Conservation (phyloP, 2,113 vertebrate species). For the Silurus glanis region DNA sequence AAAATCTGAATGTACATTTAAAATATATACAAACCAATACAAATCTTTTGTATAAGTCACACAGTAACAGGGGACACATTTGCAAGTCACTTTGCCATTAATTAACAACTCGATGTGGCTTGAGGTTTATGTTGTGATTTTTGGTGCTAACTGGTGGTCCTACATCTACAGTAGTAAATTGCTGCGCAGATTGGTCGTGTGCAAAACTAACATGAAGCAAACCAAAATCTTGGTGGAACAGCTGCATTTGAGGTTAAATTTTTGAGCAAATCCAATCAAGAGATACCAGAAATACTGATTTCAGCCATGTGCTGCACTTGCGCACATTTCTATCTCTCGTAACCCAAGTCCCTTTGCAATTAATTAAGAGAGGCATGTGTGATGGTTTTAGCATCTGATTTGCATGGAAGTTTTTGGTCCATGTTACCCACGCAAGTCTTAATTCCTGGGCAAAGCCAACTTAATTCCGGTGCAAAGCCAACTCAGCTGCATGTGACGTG, state of each 20-base stretch:
- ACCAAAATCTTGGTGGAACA: neutral
- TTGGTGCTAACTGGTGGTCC: neutral
- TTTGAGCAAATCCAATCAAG: neutral
- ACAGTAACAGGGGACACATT: neutral
- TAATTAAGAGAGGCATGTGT: neutral
- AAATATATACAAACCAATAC: neutral
- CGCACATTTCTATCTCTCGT: neutral
- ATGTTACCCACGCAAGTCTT: neutral
- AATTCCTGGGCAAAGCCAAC: neutral
- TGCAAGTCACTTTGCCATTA: neutral
- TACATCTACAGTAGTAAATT: neutral
- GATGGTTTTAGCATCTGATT: neutral
- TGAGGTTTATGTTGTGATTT: neutral
- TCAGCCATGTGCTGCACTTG: constrained; percentile 1
- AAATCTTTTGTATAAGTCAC: neutral
- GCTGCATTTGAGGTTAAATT: neutral
- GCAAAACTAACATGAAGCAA: neutral
- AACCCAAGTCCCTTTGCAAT: neutral
- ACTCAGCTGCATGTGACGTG: neutral
- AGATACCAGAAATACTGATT: neutral
- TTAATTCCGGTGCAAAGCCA: neutral
- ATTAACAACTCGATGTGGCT: neutral
- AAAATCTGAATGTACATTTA: neutral
- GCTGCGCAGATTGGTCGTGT: neutral
- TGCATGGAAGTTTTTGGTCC: neutral